Conservation (phyloP, 2,113 vertebrate species). For the Oncorhynchus clarkii region DNA sequence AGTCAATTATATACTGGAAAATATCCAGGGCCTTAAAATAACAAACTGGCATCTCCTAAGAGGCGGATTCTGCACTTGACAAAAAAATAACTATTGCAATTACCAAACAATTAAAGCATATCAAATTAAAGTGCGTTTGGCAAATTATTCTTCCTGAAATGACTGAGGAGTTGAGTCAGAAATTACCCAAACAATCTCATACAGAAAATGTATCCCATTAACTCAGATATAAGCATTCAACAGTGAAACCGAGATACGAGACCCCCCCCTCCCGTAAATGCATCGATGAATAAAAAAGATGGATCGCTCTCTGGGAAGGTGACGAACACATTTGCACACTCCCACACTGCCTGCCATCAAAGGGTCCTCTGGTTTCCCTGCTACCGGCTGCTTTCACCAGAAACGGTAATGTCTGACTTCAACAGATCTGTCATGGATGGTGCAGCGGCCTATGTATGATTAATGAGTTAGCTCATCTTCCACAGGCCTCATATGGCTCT, state of each 20-base stretch:
- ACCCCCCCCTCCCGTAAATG: neutral
- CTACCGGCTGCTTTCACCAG: constrained; percentile 33
- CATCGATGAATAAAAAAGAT: constrained; percentile 12
- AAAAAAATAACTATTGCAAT: neutral
- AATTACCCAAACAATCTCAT: neutral
- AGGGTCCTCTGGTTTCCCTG: constrained; percentile 8
- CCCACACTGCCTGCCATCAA: constrained; percentile 31
- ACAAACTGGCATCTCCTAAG: neutral
- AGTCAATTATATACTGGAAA: constrained; percentile 19
- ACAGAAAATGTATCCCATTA: neutral
- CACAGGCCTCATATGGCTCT: constrained; percentile 22
- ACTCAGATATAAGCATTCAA: constrained; percentile 9
- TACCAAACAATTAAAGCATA: neutral
- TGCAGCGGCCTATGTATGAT: constrained; percentile 38
- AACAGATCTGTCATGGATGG: constrained; percentile 33
- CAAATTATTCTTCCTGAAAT: constrained; percentile 4
- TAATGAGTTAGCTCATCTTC: constrained; percentile 41
- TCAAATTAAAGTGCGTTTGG: neutral
- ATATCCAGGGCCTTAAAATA: neutral
- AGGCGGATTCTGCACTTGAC: neutral
- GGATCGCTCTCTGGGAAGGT: constrained; percentile 25
- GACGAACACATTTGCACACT: constrained; percentile 8
- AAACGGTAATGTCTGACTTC: constrained; percentile 19
- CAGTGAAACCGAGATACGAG: neutral
- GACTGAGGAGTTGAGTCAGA: neutral